Percentiles rank a stretch among this genome's conserved stretches.
Evolutionary conservation across 2,797 vertebrate genomes (phyloP).

Genomic region (Danio choprae): DNA sequence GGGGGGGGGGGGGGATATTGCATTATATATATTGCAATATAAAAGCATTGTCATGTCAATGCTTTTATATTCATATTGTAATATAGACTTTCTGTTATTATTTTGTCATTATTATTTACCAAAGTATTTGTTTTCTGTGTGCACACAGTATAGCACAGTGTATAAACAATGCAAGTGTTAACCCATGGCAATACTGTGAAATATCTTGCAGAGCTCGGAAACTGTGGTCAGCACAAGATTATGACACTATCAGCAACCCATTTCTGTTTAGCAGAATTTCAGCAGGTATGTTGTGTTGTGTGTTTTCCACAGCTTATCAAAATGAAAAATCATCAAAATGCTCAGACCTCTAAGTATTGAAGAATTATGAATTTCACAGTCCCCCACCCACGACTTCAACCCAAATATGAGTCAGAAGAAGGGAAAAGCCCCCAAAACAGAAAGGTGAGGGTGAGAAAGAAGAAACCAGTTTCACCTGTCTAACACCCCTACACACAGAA

Average conservation of each 20-base stretch:
- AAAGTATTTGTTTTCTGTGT: not conserved
- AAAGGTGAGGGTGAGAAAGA: not conserved
- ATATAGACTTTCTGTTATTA: not conserved
- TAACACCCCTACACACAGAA: not conserved
- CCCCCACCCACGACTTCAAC: slow-evolving; percentile 7
- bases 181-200: not conserved
- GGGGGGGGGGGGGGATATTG: no score
- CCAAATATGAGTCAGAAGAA: not conserved
- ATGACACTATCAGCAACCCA: not conserved
- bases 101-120: not conserved
- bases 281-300: not conserved
- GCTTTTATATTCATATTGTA: not conserved
- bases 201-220: not conserved
- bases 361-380: not conserved
- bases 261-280: not conserved
- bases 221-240: not conserved
- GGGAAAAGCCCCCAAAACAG: not conserved
- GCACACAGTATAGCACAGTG: not conserved
- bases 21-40: no score
- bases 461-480: not conserved
- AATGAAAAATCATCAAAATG: slow-evolving; percentile 5
- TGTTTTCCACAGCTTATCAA: not conserved
- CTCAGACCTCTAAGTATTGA: not conserved
- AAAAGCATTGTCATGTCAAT: not conserved
- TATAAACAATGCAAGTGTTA: not conserved